Evolutionary conservation across 53 echinoderm and acorn worm species (phyloP).

Genomic region (Henricia sp.): DNA sequence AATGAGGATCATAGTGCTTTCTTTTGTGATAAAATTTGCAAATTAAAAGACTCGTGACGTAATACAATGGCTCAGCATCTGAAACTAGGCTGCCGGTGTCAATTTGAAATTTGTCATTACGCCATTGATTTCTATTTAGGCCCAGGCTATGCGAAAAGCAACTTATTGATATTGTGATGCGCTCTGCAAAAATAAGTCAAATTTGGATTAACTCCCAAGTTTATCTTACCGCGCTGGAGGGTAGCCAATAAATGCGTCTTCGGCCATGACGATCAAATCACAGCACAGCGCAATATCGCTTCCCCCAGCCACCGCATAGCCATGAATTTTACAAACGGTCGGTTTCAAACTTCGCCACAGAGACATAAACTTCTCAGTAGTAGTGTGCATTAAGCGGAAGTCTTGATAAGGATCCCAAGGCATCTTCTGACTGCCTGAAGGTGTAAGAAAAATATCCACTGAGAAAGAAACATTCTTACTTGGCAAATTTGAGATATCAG

Average conservation of each 20-base stretch:
- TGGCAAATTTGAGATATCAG: too few species aligned
- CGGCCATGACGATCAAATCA: conserved; percentile 72
- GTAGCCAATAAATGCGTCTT: conserved; percentile 69
- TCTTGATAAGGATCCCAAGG: conserved; percentile 72
- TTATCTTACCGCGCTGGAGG: conserved; percentile 62
- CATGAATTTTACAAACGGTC: conserved; percentile 67
- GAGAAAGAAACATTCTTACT: not conserved
- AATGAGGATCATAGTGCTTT: not conserved
- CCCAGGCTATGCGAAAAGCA: too few species aligned
- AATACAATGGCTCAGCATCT: too few species aligned
- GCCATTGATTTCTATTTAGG: not conserved
- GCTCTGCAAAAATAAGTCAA: too few species aligned
- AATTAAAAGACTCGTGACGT: too few species aligned
- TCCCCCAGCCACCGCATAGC: conserved; percentile 66
- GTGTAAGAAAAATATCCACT: too few species aligned
- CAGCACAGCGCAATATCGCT: conserved; percentile 68
- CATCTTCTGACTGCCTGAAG: conserved; percentile 68
- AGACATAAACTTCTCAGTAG: conserved; percentile 64
- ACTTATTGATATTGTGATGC: too few species aligned
- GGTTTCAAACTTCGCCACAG: conserved; percentile 73
- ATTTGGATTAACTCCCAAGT: too few species aligned
- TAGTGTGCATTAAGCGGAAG: conserved; percentile 25
- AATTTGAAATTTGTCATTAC: too few species aligned
- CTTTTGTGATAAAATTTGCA: too few species aligned
- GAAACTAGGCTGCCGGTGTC: too few species aligned